Conservation (phyloP, 2,797 vertebrate species). For the Platyrinchus mystaceus region DNA sequence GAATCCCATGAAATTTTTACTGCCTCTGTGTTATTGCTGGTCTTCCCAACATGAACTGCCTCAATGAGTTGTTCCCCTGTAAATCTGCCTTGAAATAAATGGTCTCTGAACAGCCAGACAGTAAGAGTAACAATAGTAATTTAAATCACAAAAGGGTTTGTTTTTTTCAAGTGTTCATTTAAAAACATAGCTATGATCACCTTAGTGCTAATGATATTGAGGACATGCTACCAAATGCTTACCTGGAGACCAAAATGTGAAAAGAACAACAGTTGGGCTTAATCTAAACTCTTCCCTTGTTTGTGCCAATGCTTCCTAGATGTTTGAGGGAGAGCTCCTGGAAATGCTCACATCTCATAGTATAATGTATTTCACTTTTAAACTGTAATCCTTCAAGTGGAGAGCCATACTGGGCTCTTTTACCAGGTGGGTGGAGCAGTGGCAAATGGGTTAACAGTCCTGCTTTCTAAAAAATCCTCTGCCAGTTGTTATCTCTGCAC, state of each 20-base stretch:
- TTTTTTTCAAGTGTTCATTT: neutral
- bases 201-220: neutral
- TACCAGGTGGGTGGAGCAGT: neutral
- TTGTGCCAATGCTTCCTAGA: neutral
- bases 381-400: neutral
- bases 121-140: neutral
- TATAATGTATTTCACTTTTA: neutral
- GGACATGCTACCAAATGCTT: neutral
- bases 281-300: neutral
- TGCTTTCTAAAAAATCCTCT: neutral
- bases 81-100: neutral
- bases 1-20: neutral
- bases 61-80: neutral
- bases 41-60: neutral
- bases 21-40: neutral
- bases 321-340: neutral
- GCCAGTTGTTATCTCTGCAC: neutral
- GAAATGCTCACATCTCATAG: neutral
- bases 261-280: neutral
- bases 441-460: neutral
- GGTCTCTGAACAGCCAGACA: neutral
- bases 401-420: neutral
- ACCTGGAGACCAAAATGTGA: neutral
- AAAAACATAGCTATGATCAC: neutral
- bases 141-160: neutral